These are phyloP conservation scores for Biston betularia DNA, from an alignment of 2,888 invertebrate species.

Conservation along the genomic window DNA sequence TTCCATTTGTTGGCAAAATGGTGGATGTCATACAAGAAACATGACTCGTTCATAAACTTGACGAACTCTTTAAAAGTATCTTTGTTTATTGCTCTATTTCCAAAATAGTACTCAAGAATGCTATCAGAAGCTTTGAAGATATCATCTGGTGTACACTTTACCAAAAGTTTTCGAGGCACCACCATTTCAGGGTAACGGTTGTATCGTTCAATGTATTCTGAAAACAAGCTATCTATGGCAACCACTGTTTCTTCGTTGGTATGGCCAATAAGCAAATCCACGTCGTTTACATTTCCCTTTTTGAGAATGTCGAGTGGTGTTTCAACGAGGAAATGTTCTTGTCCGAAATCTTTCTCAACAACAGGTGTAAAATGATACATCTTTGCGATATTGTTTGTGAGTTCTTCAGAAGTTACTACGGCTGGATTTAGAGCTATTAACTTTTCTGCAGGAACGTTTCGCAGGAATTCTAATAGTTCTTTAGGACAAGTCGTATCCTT, in stretches of 20 bases:
- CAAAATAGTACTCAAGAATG: conserved; percentile 61
- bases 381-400: conserved; percentile 49
- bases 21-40: conserved; percentile 51
- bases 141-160: conserved; percentile 45
- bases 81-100: conserved; percentile 44
- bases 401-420: conserved; percentile 56
- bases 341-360: conserved; percentile 64
- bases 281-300: conserved; percentile 75
- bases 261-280: conserved; percentile 90
- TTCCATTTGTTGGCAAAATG: conserved; percentile 37
- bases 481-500: conserved; percentile 56
- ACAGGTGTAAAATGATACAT: conserved; percentile 64
- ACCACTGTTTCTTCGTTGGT: conserved; percentile 88
- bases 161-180: conserved; percentile 57
- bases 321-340: conserved; percentile 58
- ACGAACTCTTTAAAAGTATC: conserved; percentile 55
- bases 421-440: conserved; percentile 51
- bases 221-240: conserved; percentile 34
- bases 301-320: conserved; percentile 52
- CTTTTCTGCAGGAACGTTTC: conserved; percentile 55
- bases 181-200: conserved; percentile 56
- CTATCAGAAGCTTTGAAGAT: conserved; percentile 54
- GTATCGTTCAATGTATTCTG: conserved; percentile 42
- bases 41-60: conserved; percentile 47
- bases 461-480: conserved; percentile 60